Conservation (phyloP, 2,797 vertebrate species). For the Antrozous pallidus region DNA sequence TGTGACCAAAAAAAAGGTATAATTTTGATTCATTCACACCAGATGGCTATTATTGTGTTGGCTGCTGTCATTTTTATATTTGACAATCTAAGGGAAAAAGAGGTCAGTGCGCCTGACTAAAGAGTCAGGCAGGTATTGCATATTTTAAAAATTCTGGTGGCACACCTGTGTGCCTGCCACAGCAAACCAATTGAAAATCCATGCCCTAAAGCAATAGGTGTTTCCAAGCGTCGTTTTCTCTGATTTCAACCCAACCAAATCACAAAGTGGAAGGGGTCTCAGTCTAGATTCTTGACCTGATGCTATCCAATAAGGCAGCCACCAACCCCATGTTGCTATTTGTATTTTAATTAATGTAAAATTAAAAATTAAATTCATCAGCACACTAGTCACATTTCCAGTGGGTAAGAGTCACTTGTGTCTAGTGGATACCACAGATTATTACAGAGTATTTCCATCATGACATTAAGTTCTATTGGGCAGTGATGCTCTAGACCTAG, state of each 20-base stretch:
- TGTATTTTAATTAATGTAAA: slow-evolving; percentile 14
- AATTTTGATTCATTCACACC: background rate
- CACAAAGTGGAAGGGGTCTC: background rate
- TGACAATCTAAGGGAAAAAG: background rate
- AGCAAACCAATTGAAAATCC: background rate
- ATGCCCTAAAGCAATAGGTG: slow-evolving; percentile 15
- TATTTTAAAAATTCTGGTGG: background rate
- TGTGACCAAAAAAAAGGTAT: background rate
- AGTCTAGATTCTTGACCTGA: slow-evolving; percentile 19
- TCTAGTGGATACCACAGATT: background rate
- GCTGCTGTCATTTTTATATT: background rate
- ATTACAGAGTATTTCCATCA: background rate
- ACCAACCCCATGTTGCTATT: background rate
- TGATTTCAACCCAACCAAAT: slow-evolving; percentile 44
- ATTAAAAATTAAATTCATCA: background rate
- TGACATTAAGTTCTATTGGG: background rate
- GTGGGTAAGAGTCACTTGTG: background rate
- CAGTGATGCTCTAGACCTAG: background rate
- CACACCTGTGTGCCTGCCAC: background rate
- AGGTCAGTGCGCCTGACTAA: background rate
- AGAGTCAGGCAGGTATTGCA: background rate
- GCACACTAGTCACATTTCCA: background rate
- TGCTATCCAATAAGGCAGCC: background rate
- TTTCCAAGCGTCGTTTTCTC: slow-evolving; percentile 12
- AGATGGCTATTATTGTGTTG: background rate